Evolutionary conservation across 1,140 invertebrate genomes (phyloP).

Genomic region (Philopotamus ludificatus): DNA sequence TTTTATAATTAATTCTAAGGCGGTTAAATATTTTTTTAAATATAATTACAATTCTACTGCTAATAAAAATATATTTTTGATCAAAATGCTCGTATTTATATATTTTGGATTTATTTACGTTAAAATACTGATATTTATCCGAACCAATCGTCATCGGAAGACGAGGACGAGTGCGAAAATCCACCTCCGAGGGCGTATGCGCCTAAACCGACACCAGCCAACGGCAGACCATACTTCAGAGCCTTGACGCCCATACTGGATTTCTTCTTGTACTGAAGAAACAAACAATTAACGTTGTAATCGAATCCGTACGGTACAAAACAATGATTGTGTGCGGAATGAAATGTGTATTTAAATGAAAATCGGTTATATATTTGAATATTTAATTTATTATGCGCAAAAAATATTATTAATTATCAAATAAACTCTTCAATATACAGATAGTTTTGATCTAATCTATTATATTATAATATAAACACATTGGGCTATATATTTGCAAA

Average conservation of each 20-base stretch:
- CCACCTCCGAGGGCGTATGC: slow-evolving; percentile 37
- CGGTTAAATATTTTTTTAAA: too few species aligned
- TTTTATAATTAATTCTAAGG: too few species aligned
- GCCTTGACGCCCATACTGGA: slow-evolving; percentile 27
- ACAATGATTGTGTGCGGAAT: too few species aligned
- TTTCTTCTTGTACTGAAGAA: slow-evolving; percentile 27
- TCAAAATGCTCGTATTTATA: too few species aligned
- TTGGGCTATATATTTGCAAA: neutral
- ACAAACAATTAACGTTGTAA: neutral
- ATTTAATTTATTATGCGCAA: too few species aligned
- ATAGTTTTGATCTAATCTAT: neutral
- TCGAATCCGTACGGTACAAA: too few species aligned
- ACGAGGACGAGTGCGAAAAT: slow-evolving; percentile 28
- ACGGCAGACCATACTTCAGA: slow-evolving; percentile 32
- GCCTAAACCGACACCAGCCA: slow-evolving; percentile 35
- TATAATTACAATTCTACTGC: too few species aligned
- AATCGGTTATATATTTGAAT: too few species aligned
- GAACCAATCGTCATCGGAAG: slow-evolving; percentile 31
- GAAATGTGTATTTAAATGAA: too few species aligned
- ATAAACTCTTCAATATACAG: too few species aligned
- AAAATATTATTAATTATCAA: too few species aligned
- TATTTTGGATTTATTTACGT: neutral
- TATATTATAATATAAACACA: neutral
- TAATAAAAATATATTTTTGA: too few species aligned
- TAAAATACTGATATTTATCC: slow-evolving; percentile 16